phyloP scores from a whole-genome alignment of 2,888 invertebrate genomes.

The Cataglyphis livida region DNA sequence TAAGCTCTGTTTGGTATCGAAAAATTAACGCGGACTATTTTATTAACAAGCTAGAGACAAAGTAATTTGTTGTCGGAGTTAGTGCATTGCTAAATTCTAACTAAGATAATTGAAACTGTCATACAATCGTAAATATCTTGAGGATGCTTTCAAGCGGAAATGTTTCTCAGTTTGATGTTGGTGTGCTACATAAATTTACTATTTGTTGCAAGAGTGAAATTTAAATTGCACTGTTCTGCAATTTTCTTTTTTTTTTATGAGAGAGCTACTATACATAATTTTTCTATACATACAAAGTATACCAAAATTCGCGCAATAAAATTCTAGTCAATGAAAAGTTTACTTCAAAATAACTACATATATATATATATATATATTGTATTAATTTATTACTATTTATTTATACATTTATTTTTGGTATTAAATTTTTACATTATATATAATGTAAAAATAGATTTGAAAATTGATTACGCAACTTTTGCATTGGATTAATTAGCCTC shows the following conservation, averaged over 20 bases:
- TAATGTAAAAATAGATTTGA: not conserved
- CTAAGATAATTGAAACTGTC: constrained; percentile 19
- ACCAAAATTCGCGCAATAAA: not conserved
- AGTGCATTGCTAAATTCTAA: constrained; percentile 15
- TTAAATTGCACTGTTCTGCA: not conserved
- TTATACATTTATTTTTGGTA: no score
- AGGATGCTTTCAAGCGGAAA: constrained; percentile 18
- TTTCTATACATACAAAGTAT: not conserved
- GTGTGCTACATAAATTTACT: constrained; percentile 16
- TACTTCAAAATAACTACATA: not conserved
- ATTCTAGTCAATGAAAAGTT: constrained; percentile 8
- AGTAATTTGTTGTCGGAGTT: constrained; percentile 24
- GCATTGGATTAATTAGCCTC: not conserved
- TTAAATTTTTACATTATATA: no score
- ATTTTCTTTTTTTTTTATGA: not conserved
- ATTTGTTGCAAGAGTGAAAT: not conserved
- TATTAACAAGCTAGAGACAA: constrained; percentile 24
- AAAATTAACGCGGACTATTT: not conserved
- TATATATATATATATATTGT: no score
- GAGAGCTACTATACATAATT: not conserved
- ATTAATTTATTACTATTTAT: no score
- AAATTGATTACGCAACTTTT: not conserved
- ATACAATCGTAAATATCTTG: constrained; percentile 33
- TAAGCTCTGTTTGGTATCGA: constrained; percentile 17
- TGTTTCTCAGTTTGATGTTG: not conserved